Evolutionary conservation across 2,113 vertebrate genomes (phyloP).

Genomic region (Crocuta crocuta): DNA sequence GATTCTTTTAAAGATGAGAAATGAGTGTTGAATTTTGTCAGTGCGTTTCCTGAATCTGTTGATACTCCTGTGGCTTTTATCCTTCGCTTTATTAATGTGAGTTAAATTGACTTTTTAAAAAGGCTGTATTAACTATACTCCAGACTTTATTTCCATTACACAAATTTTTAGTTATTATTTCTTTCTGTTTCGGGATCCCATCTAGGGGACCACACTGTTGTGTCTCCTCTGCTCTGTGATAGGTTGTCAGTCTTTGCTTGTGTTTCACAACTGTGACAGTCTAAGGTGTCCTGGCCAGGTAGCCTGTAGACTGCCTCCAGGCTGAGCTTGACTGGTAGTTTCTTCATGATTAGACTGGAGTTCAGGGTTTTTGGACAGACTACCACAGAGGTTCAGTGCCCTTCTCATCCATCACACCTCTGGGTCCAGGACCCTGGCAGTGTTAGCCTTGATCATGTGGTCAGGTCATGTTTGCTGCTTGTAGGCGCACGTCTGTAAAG

Average conservation of each 20-base stretch:
- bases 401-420: fast-evolving
- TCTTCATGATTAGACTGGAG: background rate
- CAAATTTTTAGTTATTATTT: no score
- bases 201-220: no score
- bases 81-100: background rate
- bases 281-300: background rate
- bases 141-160: background rate
- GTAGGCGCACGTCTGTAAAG: background rate
- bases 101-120: conserved; percentile 5
- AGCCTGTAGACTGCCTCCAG: no score
- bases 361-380: background rate
- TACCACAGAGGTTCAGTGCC: background rate
- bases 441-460: background rate
- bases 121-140: background rate
- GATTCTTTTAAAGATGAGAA: background rate
- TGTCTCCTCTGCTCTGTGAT: background rate
- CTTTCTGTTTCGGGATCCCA: background rate
- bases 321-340: background rate
- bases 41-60: background rate
- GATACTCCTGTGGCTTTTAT: background rate
- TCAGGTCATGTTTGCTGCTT: background rate
- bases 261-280: no score
- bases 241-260: background rate
- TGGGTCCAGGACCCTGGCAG: fast-evolving
- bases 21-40: background rate